Evolutionary conservation across 2,888 invertebrate genomes (phyloP).

Genomic region (Drosophila koepferae): DNA sequence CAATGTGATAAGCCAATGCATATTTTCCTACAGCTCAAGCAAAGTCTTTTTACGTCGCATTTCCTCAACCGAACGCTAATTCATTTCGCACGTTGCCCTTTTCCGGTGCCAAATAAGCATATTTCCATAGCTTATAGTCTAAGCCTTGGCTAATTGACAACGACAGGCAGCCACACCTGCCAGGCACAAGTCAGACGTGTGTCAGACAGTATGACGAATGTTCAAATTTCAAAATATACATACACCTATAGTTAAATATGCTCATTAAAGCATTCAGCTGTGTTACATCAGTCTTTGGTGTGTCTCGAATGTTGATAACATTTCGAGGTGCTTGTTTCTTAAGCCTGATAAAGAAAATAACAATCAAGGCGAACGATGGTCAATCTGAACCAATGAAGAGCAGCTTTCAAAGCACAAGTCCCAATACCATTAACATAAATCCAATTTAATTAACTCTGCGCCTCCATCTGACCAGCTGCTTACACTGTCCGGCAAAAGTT

Average conservation of each 20-base stretch:
- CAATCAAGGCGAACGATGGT: slow-evolving; percentile 24
- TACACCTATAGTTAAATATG: background rate
- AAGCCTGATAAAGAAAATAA: slow-evolving; percentile 13
- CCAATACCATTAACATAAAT: slow-evolving; percentile 54
- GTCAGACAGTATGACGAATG: slow-evolving; percentile 43
- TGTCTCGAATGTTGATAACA: slow-evolving; percentile 33
- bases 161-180: slow-evolving; percentile 39
- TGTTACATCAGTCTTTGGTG: slow-evolving; percentile 27
- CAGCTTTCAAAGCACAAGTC: slow-evolving; percentile 29
- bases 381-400: slow-evolving; percentile 45
- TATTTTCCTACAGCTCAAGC: slow-evolving; percentile 16
- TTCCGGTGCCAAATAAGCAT: slow-evolving; percentile 43
- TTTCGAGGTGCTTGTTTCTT: slow-evolving; percentile 8
- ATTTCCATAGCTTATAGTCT: slow-evolving; percentile 25
- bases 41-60: slow-evolving; percentile 27
- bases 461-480: slow-evolving; percentile 5
- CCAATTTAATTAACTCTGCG: slow-evolving; percentile 73
- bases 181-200: slow-evolving; percentile 25
- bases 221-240: slow-evolving; percentile 17
- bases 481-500: slow-evolving; percentile 39
- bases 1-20: slow-evolving; percentile 28
- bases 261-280: slow-evolving; percentile 9
- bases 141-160: slow-evolving; percentile 41
- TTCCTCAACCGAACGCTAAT: slow-evolving; percentile 49
- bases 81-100: slow-evolving; percentile 44